Evolutionary conservation across 2,888 invertebrate species (phyloP), one percentile per base, ranked within the genome.

Genomic region (Athalia rosae): DNA sequence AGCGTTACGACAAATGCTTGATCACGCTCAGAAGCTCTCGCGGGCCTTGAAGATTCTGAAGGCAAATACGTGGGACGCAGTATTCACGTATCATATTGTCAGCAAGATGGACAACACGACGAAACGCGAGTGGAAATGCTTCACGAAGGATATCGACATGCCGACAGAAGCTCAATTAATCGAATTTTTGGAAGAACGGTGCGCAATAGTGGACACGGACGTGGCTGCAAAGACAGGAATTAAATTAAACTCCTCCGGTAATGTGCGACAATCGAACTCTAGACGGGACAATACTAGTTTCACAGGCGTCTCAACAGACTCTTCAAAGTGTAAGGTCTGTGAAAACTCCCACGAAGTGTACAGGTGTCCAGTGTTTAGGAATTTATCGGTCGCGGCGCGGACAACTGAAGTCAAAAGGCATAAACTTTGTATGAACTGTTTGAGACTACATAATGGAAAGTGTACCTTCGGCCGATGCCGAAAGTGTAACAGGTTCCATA

Each of bases 161-260:
- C 63, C 62, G 4, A 67, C 64, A 15, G 67, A 53, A 58, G 41
- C 41, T 5, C 62, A 56, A 3, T 67, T 79, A 13, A 78, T 50
- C 5, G 74, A 74, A 11, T 79, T 79, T 47, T 63, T 78, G 4
- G 77, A 78, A 61, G 77, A 78, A 13, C 79, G 78, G 8, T 79
- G 79, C 43, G 41, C 50, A 13, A 76, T 58, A 63, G 76, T 13
- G 11, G 74, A 7, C 64, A 77, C 28, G 45, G 78, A 76, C 45
- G 15, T 59, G 61, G 64, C 9, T 7, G 7, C 48, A 4, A 66
- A 66, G 45, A 47, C 11, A 1, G 47, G 0, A 0, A 47, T 7
- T 4, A 66, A 50, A 9, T 45, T 64, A 2, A 48, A 48, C 15
- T 50, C 50, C 8, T 11, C 50, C 7, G 11, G 50, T 50, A 11